Evolutionary conservation across 1,140 invertebrate genomes (phyloP).

Genomic region (Lepeophtheirus salmonis): DNA sequence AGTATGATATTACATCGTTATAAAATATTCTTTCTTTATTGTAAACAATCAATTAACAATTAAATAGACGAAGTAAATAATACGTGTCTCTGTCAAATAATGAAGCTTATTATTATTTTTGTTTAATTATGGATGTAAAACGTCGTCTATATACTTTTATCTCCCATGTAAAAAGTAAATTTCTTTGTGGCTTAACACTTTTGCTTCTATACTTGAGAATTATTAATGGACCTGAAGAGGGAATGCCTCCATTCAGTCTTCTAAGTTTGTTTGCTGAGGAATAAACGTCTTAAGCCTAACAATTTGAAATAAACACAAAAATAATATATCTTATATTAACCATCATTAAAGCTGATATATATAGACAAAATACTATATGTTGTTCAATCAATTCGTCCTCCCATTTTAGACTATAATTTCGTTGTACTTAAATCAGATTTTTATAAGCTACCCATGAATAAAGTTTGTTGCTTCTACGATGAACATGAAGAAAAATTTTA

Average conservation of each 20-base stretch:
- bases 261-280: constrained; percentile 8
- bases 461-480: constrained; percentile 56
- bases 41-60: no score
- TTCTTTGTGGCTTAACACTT: constrained; percentile 18
- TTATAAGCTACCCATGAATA: neutral
- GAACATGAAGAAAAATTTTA: constrained; percentile 66
- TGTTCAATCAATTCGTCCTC: neutral
- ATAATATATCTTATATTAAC: no score
- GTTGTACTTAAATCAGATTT: neutral
- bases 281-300: constrained; percentile 2
- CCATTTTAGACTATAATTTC: neutral
- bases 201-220: constrained; percentile 21
- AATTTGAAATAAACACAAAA: no score
- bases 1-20: no score
- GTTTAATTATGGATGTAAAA: no score
- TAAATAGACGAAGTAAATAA: no score
- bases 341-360: no score
- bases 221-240: constrained; percentile 22
- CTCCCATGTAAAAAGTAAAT: constrained; percentile 1
- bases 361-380: neutral
- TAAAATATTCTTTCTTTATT: no score
- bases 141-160: no score
- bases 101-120: no score
- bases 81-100: no score
- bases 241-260: constrained; percentile 23